Evolutionary conservation across 2,797 vertebrate genomes (phyloP), one percentile per base, ranked within the genome.

Genomic region (Hoplostethus atlanticus): DNA sequence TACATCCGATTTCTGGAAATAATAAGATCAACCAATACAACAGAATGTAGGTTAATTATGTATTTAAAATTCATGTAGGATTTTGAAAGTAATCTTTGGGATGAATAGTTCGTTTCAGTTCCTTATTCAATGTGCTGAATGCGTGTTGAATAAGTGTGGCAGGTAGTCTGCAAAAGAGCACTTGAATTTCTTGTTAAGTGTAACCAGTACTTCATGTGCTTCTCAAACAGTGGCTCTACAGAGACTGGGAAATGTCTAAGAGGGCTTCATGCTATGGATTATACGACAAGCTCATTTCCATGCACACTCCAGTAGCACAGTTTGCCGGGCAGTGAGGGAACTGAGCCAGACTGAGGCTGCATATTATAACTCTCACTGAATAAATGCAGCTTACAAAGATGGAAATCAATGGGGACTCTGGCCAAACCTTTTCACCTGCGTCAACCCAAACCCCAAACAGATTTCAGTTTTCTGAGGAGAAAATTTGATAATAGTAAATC

Each of bases 1-100:
- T 81, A 73, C 51, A 79, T 71, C 28, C 63, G 60, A 28, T 65
- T 78, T 80, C 48, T 47, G 55, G 31, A 80, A 82, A 77, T 79
- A 73, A 75, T 83, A 34, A 6, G 58, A 64, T 55, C 30, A 75
- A 69, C 75, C 54, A 67, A 77, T 72, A 59, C 53, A 63, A 64
- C 40, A 55, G 62, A 77, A 88, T 86, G 54, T 88, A 77, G 88
- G 84, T 84, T 83, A 86, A 87, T 84, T 68, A 60, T 79, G 84
- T 68, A 85, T 90, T 86, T 86, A 65, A 72, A 83, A 87, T 84
- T 73, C 73, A 58, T 76, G 44, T 13, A 44, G 11, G 42, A 67
- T 81, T 84, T 78, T 62, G 10, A 57, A 53, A 38, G 36, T 15
- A 62, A 61, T 40, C 79, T 86, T 72, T 12, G 57, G 64, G 44